Base-by-base conservation (phyloP, 2,113 vertebrate species). In the Callopanchax toddi region DNA sequence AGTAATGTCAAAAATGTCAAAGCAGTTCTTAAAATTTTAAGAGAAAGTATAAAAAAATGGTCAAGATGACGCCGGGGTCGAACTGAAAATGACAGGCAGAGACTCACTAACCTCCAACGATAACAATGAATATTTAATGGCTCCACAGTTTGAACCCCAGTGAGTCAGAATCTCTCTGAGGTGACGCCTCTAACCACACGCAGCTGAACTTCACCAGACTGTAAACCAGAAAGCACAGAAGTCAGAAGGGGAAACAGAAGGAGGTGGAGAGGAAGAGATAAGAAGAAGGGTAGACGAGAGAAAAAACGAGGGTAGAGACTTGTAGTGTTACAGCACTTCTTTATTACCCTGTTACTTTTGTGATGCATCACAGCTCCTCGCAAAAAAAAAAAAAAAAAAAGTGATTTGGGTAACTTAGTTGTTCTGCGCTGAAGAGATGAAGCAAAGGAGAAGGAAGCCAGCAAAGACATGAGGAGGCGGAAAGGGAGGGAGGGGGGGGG, bases 151-250 rank as follows among this genome's bases (percentile, higher is more conserved):
- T 84, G 81, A 87, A 83, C 82, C 68, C 51, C 43, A 49, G 67
- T 87, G 89, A 90, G 89, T 89, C 87, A 90, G 58, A 83, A 57
- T 79, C 73, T 83, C 74, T 83, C 69, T 34, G 72, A 71, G 79
- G 81, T 74, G 81, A 72, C 76, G 76, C 85, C 87, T 87, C 87
- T 85, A 75, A 87, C 86, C 60, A 76, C 23, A 59, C 40, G 36
- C 79, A 77, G 81, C 78, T 86, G 81, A 86, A 83, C 76, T 81
- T 69, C 79, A 78, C 56, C 75, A 84, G 74, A 79, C 82, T 83
- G 85, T 72, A 89, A 84, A 88, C 79, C 83, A 84, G 65, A 87
- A 77, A 85, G 63, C 53, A 77, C 53, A 74, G 49, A 76, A 82
- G 82, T 80, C 79, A 72, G 66, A 48, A 66, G 67, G 52, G 85